These are phyloP conservation scores for Caenorhabditis panamensis DNA, from an alignment of 2,888 invertebrate species.

Conservation along the genomic window DNA sequence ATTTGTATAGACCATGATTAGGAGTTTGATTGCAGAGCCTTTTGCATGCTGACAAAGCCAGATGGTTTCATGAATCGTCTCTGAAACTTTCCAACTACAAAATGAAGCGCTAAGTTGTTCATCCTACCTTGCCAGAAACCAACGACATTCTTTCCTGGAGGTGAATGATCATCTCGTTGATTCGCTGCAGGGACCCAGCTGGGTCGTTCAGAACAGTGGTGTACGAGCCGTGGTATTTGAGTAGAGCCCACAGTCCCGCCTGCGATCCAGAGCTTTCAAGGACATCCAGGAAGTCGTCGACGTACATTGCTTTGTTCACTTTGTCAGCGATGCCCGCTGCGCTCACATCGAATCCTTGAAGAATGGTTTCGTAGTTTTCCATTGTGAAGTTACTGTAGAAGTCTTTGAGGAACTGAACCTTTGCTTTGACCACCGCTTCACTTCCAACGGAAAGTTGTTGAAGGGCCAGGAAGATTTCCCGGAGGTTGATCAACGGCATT, in stretches of 20 bases:
- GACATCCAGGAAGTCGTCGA: slow-evolving; percentile 1
- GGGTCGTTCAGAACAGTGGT: background rate
- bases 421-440: background rate
- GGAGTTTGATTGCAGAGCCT: too few relatives aligned
- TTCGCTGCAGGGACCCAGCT: background rate
- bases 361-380: background rate
- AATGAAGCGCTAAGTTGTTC: too few relatives aligned
- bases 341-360: background rate
- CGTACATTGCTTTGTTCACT: background rate
- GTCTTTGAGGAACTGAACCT: background rate
- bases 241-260: background rate
- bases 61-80: too few relatives aligned
- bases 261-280: background rate
- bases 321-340: background rate
- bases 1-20: too few relatives aligned
- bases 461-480: slow-evolving; percentile 10
- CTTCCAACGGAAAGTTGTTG: background rate
- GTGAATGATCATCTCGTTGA: too few relatives aligned
- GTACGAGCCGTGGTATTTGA: background rate
- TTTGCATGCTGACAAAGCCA: too few relatives aligned
- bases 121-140: too few relatives aligned
- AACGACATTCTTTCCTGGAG: too few relatives aligned
- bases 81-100: too few relatives aligned
- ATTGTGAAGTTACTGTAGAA: background rate
- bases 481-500: background rate